A percentile compares a stretch with the other conserved stretches of the same genome.
phyloP scores from a whole-genome alignment of 2,888 invertebrate genomes.

The Silvanus unidentatus region DNA sequence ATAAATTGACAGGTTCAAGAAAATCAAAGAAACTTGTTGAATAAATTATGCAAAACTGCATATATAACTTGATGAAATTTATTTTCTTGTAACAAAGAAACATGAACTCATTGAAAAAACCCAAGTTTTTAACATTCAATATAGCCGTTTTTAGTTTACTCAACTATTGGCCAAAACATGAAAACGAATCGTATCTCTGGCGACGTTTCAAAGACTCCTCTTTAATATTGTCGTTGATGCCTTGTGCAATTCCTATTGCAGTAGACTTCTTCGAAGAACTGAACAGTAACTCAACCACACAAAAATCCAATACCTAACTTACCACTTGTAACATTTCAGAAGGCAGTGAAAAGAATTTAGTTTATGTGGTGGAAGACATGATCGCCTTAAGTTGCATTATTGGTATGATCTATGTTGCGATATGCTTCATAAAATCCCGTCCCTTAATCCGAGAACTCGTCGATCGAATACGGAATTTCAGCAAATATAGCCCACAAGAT shows the following conservation, averaged over 20 bases:
- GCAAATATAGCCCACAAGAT: conserved; percentile 11
- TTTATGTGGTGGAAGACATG: conserved; percentile 21
- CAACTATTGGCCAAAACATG: conserved; percentile 14
- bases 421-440: conserved; percentile 27
- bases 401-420: conserved; percentile 29
- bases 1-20: no score
- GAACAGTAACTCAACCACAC: conserved; percentile 8
- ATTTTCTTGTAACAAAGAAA: no score
- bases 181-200: conserved; percentile 5
- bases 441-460: conserved; percentile 14
- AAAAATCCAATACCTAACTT: no score
- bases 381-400: conserved; percentile 27
- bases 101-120: no score
- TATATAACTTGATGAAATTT: no score
- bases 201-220: conserved; percentile 16
- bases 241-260: conserved; percentile 20
- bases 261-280: conserved; percentile 19
- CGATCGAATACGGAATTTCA: conserved; percentile 11
- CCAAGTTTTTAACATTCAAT: conserved; percentile 17
- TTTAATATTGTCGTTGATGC: conserved; percentile 21
- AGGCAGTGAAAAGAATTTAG: conserved; percentile 11
- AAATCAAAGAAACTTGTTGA: no score
- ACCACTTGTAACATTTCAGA: conserved; percentile 8
- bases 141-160: conserved; percentile 16
- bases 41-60: no score